A percentile compares a stretch with the other conserved stretches of the same genome.
Conservation (phyloP, 2,113 vertebrate species). For the Andinoacara biseriatus region DNA sequence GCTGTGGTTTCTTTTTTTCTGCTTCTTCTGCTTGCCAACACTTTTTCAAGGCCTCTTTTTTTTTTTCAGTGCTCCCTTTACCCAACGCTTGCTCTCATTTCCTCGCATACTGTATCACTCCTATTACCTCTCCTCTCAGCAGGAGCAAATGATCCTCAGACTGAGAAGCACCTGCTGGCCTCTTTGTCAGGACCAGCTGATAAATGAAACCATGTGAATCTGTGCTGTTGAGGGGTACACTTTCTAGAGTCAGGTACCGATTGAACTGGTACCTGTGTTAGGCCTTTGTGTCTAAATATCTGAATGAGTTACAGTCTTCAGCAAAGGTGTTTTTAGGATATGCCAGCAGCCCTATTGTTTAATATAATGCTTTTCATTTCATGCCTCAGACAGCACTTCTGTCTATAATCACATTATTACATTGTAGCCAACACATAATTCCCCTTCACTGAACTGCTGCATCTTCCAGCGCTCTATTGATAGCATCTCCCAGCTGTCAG, state of each 20-base stretch:
- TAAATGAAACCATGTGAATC: neutral
- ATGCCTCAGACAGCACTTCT: slow-evolving; percentile 17
- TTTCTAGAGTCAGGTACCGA: neutral
- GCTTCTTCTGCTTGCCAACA: neutral
- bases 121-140: neutral
- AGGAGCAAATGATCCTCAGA: slow-evolving; percentile 29
- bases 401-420: slow-evolving; percentile 41
- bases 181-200: slow-evolving; percentile 18
- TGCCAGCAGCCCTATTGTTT: neutral
- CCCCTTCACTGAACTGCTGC: neutral
- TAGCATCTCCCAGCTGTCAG: slow-evolving; percentile 33
- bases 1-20: neutral
- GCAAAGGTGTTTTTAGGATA: neutral
- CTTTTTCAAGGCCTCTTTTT: neutral
- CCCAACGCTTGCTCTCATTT: neutral
- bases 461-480: slow-evolving; percentile 29
- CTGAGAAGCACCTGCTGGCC: slow-evolving; percentile 33
- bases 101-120: neutral
- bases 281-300: neutral
- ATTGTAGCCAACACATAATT: slow-evolving; percentile 10
- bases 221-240: neutral
- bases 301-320: neutral
- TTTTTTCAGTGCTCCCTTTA: neutral
- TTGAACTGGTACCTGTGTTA: neutral
- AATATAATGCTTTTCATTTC: slow-evolving; percentile 16